Base-by-base conservation (phyloP, 2,113 vertebrate genomes). In the Benitochromis conjunctus region DNA sequence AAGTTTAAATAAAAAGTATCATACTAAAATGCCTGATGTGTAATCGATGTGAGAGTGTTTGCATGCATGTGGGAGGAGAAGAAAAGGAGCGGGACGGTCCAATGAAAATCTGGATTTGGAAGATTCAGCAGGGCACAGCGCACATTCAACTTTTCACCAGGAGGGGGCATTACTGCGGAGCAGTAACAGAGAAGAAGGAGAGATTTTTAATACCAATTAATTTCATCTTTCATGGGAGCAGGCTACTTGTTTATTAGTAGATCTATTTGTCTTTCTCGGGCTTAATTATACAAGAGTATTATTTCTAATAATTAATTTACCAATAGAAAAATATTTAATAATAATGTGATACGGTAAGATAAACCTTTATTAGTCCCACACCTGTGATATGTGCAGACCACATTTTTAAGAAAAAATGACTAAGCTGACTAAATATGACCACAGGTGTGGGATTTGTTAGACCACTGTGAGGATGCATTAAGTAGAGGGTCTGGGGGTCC, bases 1-100 rank as follows among this genome's bases (percentile, higher is more conserved):
- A 95, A 96, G 93, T 96, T 96, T 95, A 96, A 96, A 96, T 95
- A 96, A 95, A 96, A 95, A 91, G 89, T 94, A 94, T 94, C 93
- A 95, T 95, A 93, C 94, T 92, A 82, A 91, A 66, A 90, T 54
- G 26, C 7, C 13, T 56, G 2, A 12, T 71, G 76, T 78, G 76
- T 91, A 77, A 21, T 89, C 89, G 62, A 36, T 87, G 31, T 21
- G 51, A 77, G 9, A 9, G 13, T 69, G 78, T 51, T 34, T 81
- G 60, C 76, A 7, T 86, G 58, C 84, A 18, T 53, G 55, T 79
- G 31, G 34, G 2, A 12, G 7, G 13, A 58, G 9, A 62, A 31
- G 13, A 21, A 13, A 4, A 26, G 9, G n/a, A 26, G 9, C 43
- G 18, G 69, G 24, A 74, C 11, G 2, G 1, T 56, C 51, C 10